These are phyloP conservation scores for Andrena bucephala DNA, from an alignment of 2,888 invertebrate species.

Conservation along the genomic window DNA sequence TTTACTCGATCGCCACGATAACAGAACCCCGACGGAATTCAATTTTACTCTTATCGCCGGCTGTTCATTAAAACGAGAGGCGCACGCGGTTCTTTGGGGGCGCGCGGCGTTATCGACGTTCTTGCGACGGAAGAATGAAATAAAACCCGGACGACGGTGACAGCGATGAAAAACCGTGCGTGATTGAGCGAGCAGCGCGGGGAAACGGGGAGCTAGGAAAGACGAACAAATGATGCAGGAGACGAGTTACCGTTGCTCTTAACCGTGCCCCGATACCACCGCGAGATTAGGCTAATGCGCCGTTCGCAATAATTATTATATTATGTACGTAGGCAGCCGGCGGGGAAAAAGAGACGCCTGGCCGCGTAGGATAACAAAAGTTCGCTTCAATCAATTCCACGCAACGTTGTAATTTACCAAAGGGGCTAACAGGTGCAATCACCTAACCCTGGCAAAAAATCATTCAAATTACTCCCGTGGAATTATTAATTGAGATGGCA, in stretches of 20 bases:
- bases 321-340: neutral
- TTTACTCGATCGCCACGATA: constrained; percentile 14
- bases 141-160: neutral
- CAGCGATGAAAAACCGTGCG: constrained; percentile 14
- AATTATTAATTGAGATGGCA: constrained; percentile 1
- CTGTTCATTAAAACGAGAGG: constrained; percentile 11
- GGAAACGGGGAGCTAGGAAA: constrained; percentile 19
- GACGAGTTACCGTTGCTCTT: constrained; percentile 78
- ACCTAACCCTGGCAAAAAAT: neutral
- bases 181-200: neutral
- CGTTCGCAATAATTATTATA: constrained; percentile 76
- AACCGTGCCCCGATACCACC: constrained; percentile 75
- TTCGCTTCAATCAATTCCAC: constrained; percentile 16
- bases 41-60: constrained; percentile 48
- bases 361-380: neutral
- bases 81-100: neutral
- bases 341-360: neutral
- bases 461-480: neutral
- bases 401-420: neutral
- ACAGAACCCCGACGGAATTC: constrained; percentile 27
- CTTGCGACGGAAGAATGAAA: constrained; percentile 28
- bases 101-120: neutral
- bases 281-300: constrained; percentile 74
- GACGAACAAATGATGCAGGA: constrained; percentile 63
- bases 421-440: neutral